Base-by-base conservation (phyloP, 2,888 invertebrate species). In the Cantharis nigra region DNA sequence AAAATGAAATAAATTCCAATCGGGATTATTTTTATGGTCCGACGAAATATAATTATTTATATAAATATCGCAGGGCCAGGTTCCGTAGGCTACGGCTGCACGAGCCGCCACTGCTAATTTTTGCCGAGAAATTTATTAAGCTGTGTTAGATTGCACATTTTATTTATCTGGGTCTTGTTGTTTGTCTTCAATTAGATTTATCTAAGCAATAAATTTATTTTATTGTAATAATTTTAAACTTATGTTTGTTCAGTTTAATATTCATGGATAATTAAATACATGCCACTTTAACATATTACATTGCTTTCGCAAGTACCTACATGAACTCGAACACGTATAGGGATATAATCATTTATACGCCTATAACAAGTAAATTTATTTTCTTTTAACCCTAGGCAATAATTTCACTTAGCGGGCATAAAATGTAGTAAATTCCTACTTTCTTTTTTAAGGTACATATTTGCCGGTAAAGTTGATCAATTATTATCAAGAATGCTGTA, bases 341-440 rank as follows among this genome's bases (percentile, higher is more conserved):
- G 49, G 49, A 49, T n/a, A 49, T 49, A n/a, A 49, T 49, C 49
- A 49, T 67, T 67, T 67, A n/a, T 67, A 67, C 65, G 20, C 26
- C 65, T 18, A 67, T 20, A 23, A 67, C 65, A 67, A 67, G 14
- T 67, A 67, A 67, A 67, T 67, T 67, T 23, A 67, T 67, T 67
- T 67, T 67, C 65, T 23, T 49, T 49, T 67, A 67, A 67, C 65
- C 65, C 65, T 23, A 67, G 65, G 65, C 65, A 26, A 67, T 67
- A 67, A 67, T 67, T 67, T 67, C 65, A 67, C 65, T 67, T 67
- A 67, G 26, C 65, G 13, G 65, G 65, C 65, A 26, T 67, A 67
- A 67, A 67, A 67, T 23, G 3, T 20, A n/a, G 65, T 23, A 13
- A 23, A 67, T 67, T 67, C 65, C 20, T 67, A 67, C 65, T 67